phyloP scores from a whole-genome alignment of 2,797 vertebrate species.

The Pseudotriccus pelzelni region DNA sequence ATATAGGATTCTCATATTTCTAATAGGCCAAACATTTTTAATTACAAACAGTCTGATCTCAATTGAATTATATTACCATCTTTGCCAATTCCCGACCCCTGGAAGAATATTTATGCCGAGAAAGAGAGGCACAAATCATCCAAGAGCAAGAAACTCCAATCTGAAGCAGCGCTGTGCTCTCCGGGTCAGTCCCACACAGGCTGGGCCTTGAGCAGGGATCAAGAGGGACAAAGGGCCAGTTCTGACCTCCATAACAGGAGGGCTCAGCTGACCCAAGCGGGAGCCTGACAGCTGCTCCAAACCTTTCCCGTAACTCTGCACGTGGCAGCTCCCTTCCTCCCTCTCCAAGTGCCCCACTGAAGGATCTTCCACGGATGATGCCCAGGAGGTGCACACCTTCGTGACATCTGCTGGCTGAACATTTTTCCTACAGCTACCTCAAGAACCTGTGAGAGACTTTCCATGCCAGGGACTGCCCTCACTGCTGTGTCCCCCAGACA shows the following conservation, averaged over 20 bases:
- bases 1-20: background rate
- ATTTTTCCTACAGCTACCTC: background rate
- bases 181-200: background rate
- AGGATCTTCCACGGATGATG: background rate
- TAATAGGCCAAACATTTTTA: constrained; percentile 4
- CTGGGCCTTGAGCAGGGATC: background rate
- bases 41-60: background rate
- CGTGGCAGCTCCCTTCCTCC: background rate
- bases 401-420: rapidly evolving
- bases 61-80: background rate
- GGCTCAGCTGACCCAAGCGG: background rate
- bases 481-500: background rate
- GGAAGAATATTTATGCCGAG: background rate
- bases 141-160: background rate
- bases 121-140: background rate
- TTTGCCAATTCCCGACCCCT: background rate
- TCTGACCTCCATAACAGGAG: background rate
- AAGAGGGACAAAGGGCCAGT: rapidly evolving
- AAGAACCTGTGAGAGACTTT: background rate
- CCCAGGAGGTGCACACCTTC: background rate
- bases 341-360: rapidly evolving
- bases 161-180: background rate
- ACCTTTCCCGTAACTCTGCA: background rate
- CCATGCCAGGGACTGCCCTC: background rate
- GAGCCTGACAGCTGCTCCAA: background rate